Evolutionary conservation across 2,797 vertebrate species (phyloP), one percentile per base, ranked within the genome.

Genomic region (Ciconia nigra): DNA sequence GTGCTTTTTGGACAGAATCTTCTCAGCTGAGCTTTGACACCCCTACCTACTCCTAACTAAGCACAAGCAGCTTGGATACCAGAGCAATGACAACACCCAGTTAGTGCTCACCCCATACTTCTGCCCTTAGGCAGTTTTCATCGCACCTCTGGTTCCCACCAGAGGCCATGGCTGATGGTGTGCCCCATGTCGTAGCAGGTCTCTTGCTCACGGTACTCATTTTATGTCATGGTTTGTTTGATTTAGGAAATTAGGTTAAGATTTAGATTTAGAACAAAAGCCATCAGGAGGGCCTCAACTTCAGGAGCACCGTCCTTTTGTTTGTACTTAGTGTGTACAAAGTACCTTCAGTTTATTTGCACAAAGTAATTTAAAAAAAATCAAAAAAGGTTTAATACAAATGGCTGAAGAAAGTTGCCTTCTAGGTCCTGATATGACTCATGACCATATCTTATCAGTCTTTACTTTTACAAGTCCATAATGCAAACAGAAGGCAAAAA

Each of bases 331-430:
- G 3, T n/a, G 7, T n/a, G 13, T 39, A 55, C 31, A 66, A 87
- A 82, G n/a, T 35, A 25, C n/a, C 25, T 81, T 66, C 28, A 31
- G 17, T 74, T 91, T 95, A 44, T 83, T 96, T 72, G 39, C 24
- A 57, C 22, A 35, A 54, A 69, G 33, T 11, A 62, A 15, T 81
- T 74, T 35, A 49, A 35, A 81, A 44, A 33, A 33, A 66, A n/a
- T 28, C 4, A 35, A 31, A 81, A 65, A 58, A n/a, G 5, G 1
- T 39, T 58, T 63, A 39, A 76, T 42, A 21, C 35, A 82, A 69
- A 61, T 0, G 3, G 46, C 73, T 79, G 59, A 79, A 86, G 85
- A 86, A 96, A 67, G 54, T 57, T 69, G 54, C n/a, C 39, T 76
- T 11, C 35, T 57, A 33, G 12, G 65, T 72, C 58, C 46, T 76